These are phyloP conservation scores for Siphamia tubifer DNA, from an alignment of 2,113 vertebrate genomes.

Conservation along the genomic window DNA sequence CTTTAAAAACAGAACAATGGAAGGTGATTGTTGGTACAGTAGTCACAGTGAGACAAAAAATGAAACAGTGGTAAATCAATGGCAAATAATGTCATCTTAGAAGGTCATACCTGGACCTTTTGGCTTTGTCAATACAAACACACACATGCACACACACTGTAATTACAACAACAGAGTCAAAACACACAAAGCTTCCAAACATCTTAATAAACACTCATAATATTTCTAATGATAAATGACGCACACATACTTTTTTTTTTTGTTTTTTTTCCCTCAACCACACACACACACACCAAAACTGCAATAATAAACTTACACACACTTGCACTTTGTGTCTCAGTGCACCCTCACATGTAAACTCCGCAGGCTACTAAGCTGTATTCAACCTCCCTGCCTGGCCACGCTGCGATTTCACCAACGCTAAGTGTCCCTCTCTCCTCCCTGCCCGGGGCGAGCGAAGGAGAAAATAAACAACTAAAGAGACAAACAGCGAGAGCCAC, in stretches of 20 bases:
- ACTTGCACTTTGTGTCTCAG: slow-evolving; percentile 56
- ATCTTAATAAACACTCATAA: slow-evolving; percentile 36
- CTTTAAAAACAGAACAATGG: slow-evolving; percentile 70
- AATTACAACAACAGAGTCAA: slow-evolving; percentile 35
- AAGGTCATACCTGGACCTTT: slow-evolving; percentile 79
- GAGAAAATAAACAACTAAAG: slow-evolving; percentile 75
- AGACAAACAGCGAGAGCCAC: slow-evolving; percentile 79
- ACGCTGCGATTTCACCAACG: slow-evolving; percentile 45
- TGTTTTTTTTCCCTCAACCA: no score
- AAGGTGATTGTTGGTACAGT: slow-evolving; percentile 52
- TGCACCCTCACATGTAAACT: slow-evolving; percentile 52
- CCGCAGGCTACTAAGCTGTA: slow-evolving; percentile 63
- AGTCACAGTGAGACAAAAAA: slow-evolving; percentile 61
- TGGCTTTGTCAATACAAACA: slow-evolving; percentile 67
- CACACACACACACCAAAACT: slow-evolving; percentile 11
- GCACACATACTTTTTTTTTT: not conserved
- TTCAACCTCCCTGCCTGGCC: slow-evolving; percentile 65
- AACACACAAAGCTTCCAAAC: slow-evolving; percentile 38
- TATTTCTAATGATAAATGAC: slow-evolving; percentile 62
- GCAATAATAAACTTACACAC: slow-evolving; percentile 56
- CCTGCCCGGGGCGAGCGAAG: slow-evolving; percentile 62
- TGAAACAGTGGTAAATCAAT: slow-evolving; percentile 71
- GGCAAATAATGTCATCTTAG: slow-evolving; percentile 78
- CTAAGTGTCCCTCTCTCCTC: slow-evolving; percentile 69
- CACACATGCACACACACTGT: slow-evolving; percentile 14